A percentile compares a stretch with the other conserved stretches of the same genome.
Conservation (phyloP, 1,140 invertebrate species). For the Cardiocondyla obscurior region DNA sequence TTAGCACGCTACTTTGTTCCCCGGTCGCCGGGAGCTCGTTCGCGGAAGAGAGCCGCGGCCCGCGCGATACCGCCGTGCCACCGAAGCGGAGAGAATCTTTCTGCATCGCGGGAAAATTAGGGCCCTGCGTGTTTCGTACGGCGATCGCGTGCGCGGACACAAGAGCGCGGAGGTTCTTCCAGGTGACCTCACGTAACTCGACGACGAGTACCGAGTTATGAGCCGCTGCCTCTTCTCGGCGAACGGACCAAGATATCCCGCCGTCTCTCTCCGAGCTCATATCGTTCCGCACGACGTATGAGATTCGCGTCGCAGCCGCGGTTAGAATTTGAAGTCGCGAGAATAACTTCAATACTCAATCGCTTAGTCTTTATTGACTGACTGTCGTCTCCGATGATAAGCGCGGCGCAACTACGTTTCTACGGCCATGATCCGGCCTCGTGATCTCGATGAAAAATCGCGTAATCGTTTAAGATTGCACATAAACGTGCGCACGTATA, state of each 20-base stretch:
- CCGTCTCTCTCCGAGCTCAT: neutral
- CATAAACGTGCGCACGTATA: neutral
- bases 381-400: neutral
- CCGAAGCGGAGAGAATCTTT: neutral
- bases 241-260: neutral
- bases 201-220: slow-evolving; percentile 2
- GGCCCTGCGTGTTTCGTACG: slow-evolving; percentile 14
- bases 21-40: slow-evolving; percentile 16
- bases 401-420: neutral
- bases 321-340: neutral
- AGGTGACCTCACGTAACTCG: slow-evolving; percentile 49
- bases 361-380: neutral
- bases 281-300: neutral
- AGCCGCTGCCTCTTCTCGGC: neutral
- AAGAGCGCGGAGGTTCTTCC: slow-evolving; percentile 10
- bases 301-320: neutral
- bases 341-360: neutral
- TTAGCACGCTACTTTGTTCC: slow-evolving; percentile 42
- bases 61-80: neutral
- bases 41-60: neutral
- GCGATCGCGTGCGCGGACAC: slow-evolving; percentile 45
- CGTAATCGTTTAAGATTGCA: neutral
- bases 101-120: neutral
- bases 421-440: neutral
- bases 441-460: neutral